These are phyloP conservation scores for Ranitomeya variabilis DNA, from an alignment of 2,113 vertebrate genomes.

Conservation along the genomic window DNA sequence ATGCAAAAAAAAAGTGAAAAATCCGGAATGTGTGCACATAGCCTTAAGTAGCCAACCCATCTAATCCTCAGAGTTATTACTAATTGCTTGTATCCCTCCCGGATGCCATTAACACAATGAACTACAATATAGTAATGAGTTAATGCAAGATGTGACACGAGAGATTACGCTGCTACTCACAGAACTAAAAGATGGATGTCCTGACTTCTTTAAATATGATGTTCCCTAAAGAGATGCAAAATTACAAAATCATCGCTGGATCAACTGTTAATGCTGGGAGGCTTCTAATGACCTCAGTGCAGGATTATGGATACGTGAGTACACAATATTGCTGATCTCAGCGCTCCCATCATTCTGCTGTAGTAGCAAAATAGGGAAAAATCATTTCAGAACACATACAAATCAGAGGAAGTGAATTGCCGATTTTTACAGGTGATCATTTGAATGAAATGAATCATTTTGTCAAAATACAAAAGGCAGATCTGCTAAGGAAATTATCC, in stretches of 20 bases:
- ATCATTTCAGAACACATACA: neutral
- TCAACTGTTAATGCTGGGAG: neutral
- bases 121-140: no score
- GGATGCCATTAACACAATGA: no score
- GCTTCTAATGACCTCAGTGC: neutral
- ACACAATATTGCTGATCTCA: neutral
- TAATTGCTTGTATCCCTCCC: no score
- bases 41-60: no score
- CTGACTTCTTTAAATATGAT: neutral
- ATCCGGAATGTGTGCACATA: no score
- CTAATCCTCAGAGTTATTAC: no score
- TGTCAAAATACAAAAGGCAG: conserved; percentile 18
- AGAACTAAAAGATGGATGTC: neutral
- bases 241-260: neutral
- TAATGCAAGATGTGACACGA: no score
- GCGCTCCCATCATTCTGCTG: neutral
- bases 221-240: neutral
- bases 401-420: neutral
- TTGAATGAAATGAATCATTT: conserved; percentile 43
- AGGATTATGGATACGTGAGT: neutral
- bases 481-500: neutral
- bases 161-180: no score
- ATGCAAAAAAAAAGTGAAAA: no score
- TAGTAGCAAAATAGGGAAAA: neutral
- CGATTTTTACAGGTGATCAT: conserved; percentile 6